These are phyloP conservation scores for Agapostemon virescens DNA, from an alignment of 2,888 invertebrate genomes.

Conservation along the genomic window DNA sequence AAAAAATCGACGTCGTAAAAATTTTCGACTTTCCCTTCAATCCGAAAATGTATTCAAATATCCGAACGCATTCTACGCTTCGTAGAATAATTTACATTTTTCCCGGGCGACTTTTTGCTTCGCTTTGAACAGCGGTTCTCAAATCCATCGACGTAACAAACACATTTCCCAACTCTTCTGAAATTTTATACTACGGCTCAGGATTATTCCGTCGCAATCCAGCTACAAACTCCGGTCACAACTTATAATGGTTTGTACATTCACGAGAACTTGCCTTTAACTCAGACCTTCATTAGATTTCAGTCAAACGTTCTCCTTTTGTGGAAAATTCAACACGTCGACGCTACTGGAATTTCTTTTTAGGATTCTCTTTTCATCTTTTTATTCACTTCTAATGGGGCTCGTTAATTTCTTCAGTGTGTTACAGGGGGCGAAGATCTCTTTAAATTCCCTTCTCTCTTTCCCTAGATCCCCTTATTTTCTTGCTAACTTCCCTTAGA, in stretches of 20 bases:
- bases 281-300: background rate
- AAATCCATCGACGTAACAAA: too few species aligned
- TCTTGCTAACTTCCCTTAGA: too few species aligned
- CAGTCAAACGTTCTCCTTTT: background rate
- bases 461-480: too few species aligned
- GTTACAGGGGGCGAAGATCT: background rate
- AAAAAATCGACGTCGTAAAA: background rate
- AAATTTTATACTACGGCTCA: background rate
- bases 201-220: background rate
- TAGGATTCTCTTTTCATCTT: too few species aligned
- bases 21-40: background rate
- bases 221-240: background rate
- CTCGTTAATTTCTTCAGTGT: background rate
- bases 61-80: background rate
- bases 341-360: too few species aligned
- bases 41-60: slow-evolving; percentile 7
- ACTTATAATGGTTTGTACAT: background rate
- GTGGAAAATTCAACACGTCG: background rate
- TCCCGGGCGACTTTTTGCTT: background rate
- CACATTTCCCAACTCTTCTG: background rate
- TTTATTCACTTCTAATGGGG: too few species aligned
- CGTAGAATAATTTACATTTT: slow-evolving; percentile 19
- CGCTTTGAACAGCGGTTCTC: background rate
- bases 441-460: too few species aligned
- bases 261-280: background rate